Conservation (phyloP, 2,797 vertebrate species). For the Crenichthys baileyi region DNA sequence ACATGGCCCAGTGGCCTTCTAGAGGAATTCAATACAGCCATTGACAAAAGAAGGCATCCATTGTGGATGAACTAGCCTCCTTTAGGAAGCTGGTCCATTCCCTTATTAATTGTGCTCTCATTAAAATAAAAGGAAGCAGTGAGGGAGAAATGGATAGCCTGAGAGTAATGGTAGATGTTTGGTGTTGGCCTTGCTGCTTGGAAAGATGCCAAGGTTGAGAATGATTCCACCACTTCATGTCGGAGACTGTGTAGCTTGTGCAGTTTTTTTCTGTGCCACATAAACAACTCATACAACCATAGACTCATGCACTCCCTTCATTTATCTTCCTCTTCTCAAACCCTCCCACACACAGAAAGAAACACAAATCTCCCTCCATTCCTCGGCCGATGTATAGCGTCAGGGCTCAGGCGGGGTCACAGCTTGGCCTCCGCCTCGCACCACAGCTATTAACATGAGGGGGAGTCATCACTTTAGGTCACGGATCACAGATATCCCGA, state of each 20-base stretch:
- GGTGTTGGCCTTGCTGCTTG: conserved; percentile 47
- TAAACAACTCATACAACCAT: conserved; percentile 15
- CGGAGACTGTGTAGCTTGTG: conserved; percentile 31
- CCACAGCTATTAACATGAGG: conserved; percentile 51
- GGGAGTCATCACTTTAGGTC: conserved; percentile 42
- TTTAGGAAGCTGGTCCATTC: conserved; percentile 75
- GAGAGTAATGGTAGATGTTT: conserved; percentile 64
- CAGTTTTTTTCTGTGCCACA: conserved; percentile 27
- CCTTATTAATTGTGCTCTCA: conserved; percentile 79
- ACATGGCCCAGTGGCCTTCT: conserved; percentile 69
- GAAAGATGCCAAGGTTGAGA: conserved; percentile 64
- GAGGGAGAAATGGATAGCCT: conserved; percentile 46
- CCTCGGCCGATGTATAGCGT: conserved; percentile 53
- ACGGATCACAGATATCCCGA: conserved; percentile 54
- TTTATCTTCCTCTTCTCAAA: conserved; percentile 36
- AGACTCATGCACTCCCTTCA: conserved; percentile 15
- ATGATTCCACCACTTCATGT: conserved; percentile 22
- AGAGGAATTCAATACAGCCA: conserved; percentile 77
- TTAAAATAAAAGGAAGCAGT: conserved; percentile 72
- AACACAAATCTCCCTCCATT: conserved; percentile 57
- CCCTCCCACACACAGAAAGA: conserved; percentile 34
- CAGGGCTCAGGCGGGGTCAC: conserved; percentile 36
- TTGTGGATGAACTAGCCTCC: conserved; percentile 65
- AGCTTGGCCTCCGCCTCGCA: conserved; percentile 37
- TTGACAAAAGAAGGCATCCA: conserved; percentile 79